Base-by-base conservation (phyloP, 2,888 invertebrate species). In the Hecatera dysodea region DNA sequence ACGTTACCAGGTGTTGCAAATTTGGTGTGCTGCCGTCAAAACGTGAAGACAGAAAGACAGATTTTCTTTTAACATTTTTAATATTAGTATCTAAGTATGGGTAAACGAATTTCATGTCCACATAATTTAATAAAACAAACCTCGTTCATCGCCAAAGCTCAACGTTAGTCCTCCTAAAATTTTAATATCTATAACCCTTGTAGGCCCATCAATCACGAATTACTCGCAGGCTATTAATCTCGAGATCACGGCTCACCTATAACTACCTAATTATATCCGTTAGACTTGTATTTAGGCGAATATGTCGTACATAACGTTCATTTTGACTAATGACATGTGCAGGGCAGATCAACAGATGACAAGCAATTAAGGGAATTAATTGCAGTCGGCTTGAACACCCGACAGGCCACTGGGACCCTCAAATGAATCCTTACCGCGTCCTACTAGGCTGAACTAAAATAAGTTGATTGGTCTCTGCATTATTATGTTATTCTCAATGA, bases 281-380 rank as follows among this genome's bases (percentile, higher is more conserved):
- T 77, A 72, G 74, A 78, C 68, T 76, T 75, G 78, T 83, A 79
- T 85, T 82, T 80, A 84, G 78, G 79, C 82, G 81, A 86, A 86
- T 84, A 87, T 87, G 77, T 79, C 76, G 61, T 66, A 73, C 61
- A 75, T 73, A 80, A 52, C 78, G 77, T 69, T 83, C 87, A 89
- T 93, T 93, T 93, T 94, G 93, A 94, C 91, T 92, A 94, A 94
- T 94, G 93, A 91, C 90, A 87, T 87, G 86, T 88, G 87, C 89
- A 88, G 89, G 89, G 87, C 87, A 88, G 88, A 93, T 94, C 93
- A 93, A 93, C 93, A 93, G 93, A 92, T 93, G 93, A 93, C 93
- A 93, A 90, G 91, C 92, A 92, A 94, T 94, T 94, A 94, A 92
- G 92, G 89, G 82, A 90, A 94, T 94, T 94, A 93, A 94, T 93